A percentile compares a stretch with the other conserved stretches of the same genome.
phyloP scores from a whole-genome alignment of 2,113 vertebrate species.

The Mormyrus iriodes region DNA sequence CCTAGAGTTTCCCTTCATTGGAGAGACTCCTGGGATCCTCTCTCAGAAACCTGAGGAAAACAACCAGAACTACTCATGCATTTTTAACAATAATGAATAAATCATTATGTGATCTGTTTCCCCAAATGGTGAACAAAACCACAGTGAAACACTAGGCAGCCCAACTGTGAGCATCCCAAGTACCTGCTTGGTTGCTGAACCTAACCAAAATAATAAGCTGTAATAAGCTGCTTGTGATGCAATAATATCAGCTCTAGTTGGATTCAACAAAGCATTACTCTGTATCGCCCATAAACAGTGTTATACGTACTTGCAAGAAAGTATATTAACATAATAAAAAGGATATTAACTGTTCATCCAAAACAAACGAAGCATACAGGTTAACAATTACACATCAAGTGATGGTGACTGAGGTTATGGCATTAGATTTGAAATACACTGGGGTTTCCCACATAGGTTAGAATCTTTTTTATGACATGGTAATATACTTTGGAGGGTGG shows the following conservation, averaged over 20 bases:
- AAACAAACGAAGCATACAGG: not conserved
- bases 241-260: not conserved
- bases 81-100: slow-evolving; percentile 24
- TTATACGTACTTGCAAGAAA: not conserved
- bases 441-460: not conserved
- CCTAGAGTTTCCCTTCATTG: not conserved
- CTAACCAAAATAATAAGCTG: not conserved
- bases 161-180: not conserved
- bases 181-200: not conserved
- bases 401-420: not conserved
- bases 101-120: slow-evolving; percentile 7
- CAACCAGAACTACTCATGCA: not conserved
- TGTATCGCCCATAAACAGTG: not conserved
- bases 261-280: not conserved
- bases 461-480: not conserved
- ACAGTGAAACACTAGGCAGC: slow-evolving; percentile 9
- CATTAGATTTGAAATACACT: not conserved
- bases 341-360: not conserved
- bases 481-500: not conserved
- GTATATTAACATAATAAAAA: not conserved
- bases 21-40: not conserved
- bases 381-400: not conserved
- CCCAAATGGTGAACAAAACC: slow-evolving; percentile 14
- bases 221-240: not conserved
- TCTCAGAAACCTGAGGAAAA: slow-evolving; percentile 20